phyloP scores from a whole-genome alignment of 2,113 vertebrate species.

The Sprattus sprattus region DNA sequence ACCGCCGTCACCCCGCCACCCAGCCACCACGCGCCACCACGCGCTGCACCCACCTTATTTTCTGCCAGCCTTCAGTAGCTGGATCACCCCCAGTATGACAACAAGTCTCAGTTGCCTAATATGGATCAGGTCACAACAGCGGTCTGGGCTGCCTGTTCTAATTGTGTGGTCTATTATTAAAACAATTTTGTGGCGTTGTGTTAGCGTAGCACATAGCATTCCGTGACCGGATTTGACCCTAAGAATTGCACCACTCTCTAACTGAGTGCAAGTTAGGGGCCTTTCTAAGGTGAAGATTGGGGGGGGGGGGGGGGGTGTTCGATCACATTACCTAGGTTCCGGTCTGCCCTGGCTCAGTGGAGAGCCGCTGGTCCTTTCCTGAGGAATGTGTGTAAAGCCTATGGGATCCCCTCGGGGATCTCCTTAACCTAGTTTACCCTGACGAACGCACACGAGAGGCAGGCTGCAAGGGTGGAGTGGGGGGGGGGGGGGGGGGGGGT shows the following conservation, averaged over 20 bases:
- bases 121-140: background rate
- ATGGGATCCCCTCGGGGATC: background rate
- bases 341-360: background rate
- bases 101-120: background rate
- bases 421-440: background rate
- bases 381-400: slow-evolving; percentile 8
- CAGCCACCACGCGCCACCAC: background rate
- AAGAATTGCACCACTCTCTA: background rate
- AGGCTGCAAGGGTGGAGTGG: background rate
- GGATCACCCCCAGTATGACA: background rate
- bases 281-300: background rate
- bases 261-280: background rate
- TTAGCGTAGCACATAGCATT: background rate
- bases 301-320: background rate
- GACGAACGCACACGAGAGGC: background rate
- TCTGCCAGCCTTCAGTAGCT: background rate
- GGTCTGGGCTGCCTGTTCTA: background rate
- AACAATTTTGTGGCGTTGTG: background rate
- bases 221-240: background rate
- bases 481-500: background rate
- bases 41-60: background rate
- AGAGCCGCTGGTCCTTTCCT: background rate
- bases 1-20: background rate
- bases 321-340: background rate
- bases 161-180: slow-evolving; percentile 8